A percentile compares a stretch with the other conserved stretches of the same genome.
Evolutionary conservation across 2,888 invertebrate species (phyloP).

Genomic region (Idaea dimidiata): DNA sequence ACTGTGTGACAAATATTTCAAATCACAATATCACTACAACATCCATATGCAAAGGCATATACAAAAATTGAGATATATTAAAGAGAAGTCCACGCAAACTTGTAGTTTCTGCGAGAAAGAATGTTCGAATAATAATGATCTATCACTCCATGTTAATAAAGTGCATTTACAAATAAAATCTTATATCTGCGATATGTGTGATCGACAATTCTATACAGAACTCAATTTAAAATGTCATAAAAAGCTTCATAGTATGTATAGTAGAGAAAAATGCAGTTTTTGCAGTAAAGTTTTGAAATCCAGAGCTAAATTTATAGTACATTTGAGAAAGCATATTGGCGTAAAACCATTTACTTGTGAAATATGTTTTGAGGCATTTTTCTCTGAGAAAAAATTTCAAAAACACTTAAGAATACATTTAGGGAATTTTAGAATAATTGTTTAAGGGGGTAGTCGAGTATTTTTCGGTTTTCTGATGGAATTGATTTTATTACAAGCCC

Average conservation of each 20-base stretch:
- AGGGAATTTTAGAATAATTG: constrained; percentile 28
- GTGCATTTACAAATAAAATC: constrained; percentile 71
- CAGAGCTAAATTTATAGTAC: constrained; percentile 59
- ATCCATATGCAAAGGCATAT: constrained; percentile 58
- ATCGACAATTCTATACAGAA: constrained; percentile 63
- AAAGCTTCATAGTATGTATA: constrained; percentile 50
- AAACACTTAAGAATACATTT: constrained; percentile 60
- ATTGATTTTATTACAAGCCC: too few species aligned
- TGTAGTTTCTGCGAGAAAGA: constrained; percentile 72
- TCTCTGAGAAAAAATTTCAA: constrained; percentile 47
- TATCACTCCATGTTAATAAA: constrained; percentile 68
- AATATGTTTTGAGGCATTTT: constrained; percentile 55
- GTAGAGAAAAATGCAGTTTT: constrained; percentile 58
- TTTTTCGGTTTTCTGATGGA: too few species aligned
- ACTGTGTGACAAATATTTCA: constrained; percentile 56
- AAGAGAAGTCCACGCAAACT: constrained; percentile 38
- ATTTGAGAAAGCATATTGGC: constrained; percentile 66
- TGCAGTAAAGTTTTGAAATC: constrained; percentile 58
- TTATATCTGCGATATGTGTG: constrained; percentile 70
- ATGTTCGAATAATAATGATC: constrained; percentile 56
- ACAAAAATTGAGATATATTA: constrained; percentile 40
- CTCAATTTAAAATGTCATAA: constrained; percentile 59
- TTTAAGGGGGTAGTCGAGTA: too few species aligned
- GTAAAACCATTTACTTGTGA: constrained; percentile 58
- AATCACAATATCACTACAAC: constrained; percentile 45